Evolutionary conservation across 2,113 vertebrate species (phyloP).

Genomic region (Lethenteron reissneri): DNA sequence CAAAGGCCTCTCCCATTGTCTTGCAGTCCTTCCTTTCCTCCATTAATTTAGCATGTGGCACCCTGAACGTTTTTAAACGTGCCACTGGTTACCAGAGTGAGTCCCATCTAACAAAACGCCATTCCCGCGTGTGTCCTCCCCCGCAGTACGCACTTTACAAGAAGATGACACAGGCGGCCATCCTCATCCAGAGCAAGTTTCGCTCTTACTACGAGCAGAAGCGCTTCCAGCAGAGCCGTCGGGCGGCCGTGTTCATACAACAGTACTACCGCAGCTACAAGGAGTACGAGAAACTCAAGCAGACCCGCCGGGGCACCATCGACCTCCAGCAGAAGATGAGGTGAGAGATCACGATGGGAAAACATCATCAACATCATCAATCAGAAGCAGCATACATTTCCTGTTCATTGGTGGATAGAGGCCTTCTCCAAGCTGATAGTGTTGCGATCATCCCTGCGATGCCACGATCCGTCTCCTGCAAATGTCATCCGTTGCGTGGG

Average conservation of each 20-base stretch:
- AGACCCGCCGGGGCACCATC: slow-evolving; percentile 22
- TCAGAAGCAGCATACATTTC: neutral
- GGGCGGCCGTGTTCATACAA: slow-evolving; percentile 50
- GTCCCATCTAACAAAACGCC: too few species aligned
- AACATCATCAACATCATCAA: neutral
- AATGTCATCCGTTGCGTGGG: neutral
- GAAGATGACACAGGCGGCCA: slow-evolving; percentile 73
- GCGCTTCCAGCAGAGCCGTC: slow-evolving; percentile 52
- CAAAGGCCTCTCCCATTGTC: too few species aligned
- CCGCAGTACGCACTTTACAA: slow-evolving; percentile 50
- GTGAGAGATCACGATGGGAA: slow-evolving; percentile 16
- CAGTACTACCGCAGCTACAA: slow-evolving; percentile 60
- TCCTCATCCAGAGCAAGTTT: slow-evolving; percentile 65
- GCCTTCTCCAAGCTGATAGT: neutral
- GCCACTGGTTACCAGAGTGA: too few species aligned
- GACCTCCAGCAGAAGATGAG: slow-evolving; percentile 44
- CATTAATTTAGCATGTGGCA: too few species aligned
- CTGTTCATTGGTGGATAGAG: neutral
- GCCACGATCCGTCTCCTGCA: neutral
- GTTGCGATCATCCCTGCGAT: neutral
- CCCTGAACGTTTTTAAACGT: too few species aligned
- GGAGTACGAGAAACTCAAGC: slow-evolving; percentile 33
- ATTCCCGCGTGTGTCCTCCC: too few species aligned
- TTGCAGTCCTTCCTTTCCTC: too few species aligned
- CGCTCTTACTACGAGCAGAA: slow-evolving; percentile 64